These are phyloP conservation scores for Narcine bancroftii DNA, from an alignment of 2,113 vertebrate species.

Conservation along the genomic window DNA sequence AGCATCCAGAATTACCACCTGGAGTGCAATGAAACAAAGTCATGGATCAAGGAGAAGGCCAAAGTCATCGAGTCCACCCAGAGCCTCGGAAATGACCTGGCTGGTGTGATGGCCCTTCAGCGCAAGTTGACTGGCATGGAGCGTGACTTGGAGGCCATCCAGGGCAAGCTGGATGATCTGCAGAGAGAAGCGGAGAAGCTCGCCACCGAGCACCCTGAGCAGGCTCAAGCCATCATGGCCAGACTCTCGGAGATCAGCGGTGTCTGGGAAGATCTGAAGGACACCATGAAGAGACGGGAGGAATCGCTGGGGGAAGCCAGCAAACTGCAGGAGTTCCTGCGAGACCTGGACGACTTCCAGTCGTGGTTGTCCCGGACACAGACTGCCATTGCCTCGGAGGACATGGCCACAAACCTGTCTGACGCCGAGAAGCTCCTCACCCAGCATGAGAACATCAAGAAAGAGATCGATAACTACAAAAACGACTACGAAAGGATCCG, in stretches of 20 bases:
- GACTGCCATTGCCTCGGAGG: slow-evolving; percentile 80
- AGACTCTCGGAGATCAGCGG: slow-evolving; percentile 64
- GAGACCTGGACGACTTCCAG: slow-evolving; percentile 84
- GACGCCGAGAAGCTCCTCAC: slow-evolving; percentile 76
- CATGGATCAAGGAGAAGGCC: slow-evolving; percentile 93
- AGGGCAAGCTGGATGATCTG: slow-evolving; percentile 74
- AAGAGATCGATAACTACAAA: slow-evolving; percentile 82
- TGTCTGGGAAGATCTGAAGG: slow-evolving; percentile 77
- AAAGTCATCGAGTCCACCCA: slow-evolving; percentile 90
- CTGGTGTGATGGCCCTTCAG: slow-evolving; percentile 80
- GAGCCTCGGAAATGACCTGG: slow-evolving; percentile 78
- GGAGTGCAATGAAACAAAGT: slow-evolving; percentile 83
- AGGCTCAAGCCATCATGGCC: slow-evolving; percentile 59
- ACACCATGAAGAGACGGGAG: slow-evolving; percentile 73
- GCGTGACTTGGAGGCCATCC: slow-evolving; percentile 84
- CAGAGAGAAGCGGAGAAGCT: slow-evolving; percentile 66
- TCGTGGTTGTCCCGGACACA: slow-evolving; percentile 82
- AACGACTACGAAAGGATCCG: slow-evolving; percentile 77
- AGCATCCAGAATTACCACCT: slow-evolving; percentile 90
- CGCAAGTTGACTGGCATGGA: slow-evolving; percentile 84
- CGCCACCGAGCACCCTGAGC: slow-evolving; percentile 63
- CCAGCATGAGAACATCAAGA: slow-evolving; percentile 78
- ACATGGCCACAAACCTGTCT: slow-evolving; percentile 71
- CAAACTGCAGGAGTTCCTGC: slow-evolving; percentile 81
- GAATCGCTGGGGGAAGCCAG: slow-evolving; percentile 82